These are phyloP conservation scores for Centropyge bicolor DNA, from an alignment of 2,797 vertebrate genomes.

Conservation along the genomic window DNA sequence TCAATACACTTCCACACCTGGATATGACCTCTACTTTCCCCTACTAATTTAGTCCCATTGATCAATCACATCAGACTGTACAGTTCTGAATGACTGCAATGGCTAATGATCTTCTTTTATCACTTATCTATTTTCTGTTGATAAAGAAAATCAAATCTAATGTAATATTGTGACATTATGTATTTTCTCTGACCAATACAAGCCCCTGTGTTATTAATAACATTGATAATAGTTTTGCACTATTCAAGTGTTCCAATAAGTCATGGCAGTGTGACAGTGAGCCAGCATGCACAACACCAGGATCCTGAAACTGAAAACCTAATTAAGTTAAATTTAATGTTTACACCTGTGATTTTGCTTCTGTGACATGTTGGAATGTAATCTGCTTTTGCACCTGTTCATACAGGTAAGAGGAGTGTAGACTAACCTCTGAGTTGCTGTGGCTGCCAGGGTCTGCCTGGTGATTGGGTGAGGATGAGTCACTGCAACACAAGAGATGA, in stretches of 20 bases:
- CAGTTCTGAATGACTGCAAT: neutral
- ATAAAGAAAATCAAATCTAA: too few relatives aligned
- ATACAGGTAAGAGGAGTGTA: neutral
- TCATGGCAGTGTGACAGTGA: too few relatives aligned
- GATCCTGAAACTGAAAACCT: neutral
- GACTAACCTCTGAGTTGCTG: constrained; percentile 88
- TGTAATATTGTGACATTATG: too few relatives aligned
- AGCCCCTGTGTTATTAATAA: neutral
- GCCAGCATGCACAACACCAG: neutral
- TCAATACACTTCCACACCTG: neutral
- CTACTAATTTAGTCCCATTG: neutral
- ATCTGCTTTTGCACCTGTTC: constrained; percentile 4
- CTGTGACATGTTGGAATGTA: neutral
- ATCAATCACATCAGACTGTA: neutral
- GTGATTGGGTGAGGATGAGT: constrained; percentile 96
- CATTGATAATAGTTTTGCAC: neutral
- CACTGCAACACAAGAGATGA: constrained; percentile 80
- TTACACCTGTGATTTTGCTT: neutral
- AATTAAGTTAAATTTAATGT: neutral
- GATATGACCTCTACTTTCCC: neutral
- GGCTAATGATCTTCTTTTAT: neutral
- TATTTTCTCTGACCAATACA: too few relatives aligned
- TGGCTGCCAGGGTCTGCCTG: constrained; percentile 91
- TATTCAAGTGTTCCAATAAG: too few relatives aligned
- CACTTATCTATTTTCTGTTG: too few relatives aligned